phyloP scores from a whole-genome alignment of 1,140 invertebrate species.

The Trichogramma pretiosum region DNA sequence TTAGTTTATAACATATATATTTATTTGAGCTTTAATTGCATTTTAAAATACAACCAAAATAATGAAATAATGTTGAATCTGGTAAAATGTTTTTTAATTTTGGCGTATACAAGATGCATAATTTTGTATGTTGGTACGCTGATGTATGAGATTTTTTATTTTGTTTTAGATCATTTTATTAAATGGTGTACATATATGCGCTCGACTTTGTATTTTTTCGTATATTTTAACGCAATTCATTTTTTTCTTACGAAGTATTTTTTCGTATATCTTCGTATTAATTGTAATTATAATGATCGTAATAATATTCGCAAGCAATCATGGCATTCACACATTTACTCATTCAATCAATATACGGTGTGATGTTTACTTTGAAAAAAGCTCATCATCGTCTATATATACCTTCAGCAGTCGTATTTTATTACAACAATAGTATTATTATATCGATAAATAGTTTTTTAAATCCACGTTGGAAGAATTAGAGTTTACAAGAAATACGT shows the following conservation, averaged over 20 bases:
- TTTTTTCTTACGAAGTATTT: too few species aligned
- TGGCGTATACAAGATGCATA: constrained; percentile 49
- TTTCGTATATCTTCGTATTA: constrained; percentile 25
- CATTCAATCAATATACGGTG: constrained; percentile 14
- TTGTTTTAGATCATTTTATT: constrained; percentile 8
- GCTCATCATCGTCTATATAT: constrained; percentile 3
- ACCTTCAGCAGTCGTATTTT: constrained; percentile 43
- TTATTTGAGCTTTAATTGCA: constrained; percentile 51
- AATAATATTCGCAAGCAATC: neutral
- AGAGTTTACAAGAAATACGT: constrained; percentile 49
- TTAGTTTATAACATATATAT: constrained; percentile 50
- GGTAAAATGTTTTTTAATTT: constrained; percentile 49
- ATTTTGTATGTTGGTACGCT: constrained; percentile 39
- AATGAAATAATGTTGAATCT: constrained; percentile 51
- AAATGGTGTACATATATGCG: constrained; percentile 13
- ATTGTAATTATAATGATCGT: constrained; percentile 11
- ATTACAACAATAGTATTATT: constrained; percentile 47
- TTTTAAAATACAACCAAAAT: constrained; percentile 51
- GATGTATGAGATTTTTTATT: constrained; percentile 15
- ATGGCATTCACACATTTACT: constrained; percentile 3
- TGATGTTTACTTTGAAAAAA: neutral
- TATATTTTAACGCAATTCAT: constrained; percentile 12
- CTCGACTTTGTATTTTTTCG: constrained; percentile 9
- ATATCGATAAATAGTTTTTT: constrained; percentile 46
- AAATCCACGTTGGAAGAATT: constrained; percentile 48